A percentile compares a stretch with the other conserved stretches of the same genome.
These are phyloP conservation scores for Sus cebifrons DNA, from an alignment of 2,797 vertebrate species.

Conservation along the genomic window DNA sequence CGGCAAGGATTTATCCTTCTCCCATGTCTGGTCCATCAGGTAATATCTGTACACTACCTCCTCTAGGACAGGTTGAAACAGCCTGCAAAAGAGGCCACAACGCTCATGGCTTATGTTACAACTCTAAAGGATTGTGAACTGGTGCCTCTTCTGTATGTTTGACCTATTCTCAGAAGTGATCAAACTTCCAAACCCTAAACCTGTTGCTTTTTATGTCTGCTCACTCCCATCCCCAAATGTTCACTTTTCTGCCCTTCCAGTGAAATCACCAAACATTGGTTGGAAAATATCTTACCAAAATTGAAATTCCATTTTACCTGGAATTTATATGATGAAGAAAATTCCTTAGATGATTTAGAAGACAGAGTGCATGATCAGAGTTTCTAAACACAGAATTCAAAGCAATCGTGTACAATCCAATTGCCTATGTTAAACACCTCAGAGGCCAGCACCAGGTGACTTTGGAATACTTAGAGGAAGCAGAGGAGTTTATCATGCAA, in stretches of 20 bases:
- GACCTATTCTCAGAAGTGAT: neutral
- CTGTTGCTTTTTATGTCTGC: neutral
- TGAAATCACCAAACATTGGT: slow-evolving; percentile 56
- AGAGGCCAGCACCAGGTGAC: slow-evolving; percentile 85
- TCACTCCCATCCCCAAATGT: neutral
- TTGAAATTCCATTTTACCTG: slow-evolving; percentile 92
- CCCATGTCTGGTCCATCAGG: neutral
- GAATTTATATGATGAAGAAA: slow-evolving; percentile 85
- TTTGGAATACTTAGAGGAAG: slow-evolving; percentile 85
- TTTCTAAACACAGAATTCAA: neutral
- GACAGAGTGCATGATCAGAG: slow-evolving; percentile 82
- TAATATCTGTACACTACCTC: neutral
- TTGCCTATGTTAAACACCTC: slow-evolving; percentile 88
- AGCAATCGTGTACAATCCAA: slow-evolving; percentile 80
- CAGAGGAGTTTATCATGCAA: slow-evolving; percentile 80
- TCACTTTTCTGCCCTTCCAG: slow-evolving; percentile 69
- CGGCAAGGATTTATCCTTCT: neutral
- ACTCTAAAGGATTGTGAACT: neutral
- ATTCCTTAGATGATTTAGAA: slow-evolving; percentile 84
- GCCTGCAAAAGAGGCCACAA: neutral
- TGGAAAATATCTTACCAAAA: slow-evolving; percentile 85
- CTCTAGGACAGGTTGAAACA: neutral
- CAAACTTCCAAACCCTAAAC: neutral
- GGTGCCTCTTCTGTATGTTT: neutral
- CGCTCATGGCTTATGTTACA: neutral